Base-by-base conservation (phyloP, 2,888 invertebrate species). In the Ophion costatus region DNA sequence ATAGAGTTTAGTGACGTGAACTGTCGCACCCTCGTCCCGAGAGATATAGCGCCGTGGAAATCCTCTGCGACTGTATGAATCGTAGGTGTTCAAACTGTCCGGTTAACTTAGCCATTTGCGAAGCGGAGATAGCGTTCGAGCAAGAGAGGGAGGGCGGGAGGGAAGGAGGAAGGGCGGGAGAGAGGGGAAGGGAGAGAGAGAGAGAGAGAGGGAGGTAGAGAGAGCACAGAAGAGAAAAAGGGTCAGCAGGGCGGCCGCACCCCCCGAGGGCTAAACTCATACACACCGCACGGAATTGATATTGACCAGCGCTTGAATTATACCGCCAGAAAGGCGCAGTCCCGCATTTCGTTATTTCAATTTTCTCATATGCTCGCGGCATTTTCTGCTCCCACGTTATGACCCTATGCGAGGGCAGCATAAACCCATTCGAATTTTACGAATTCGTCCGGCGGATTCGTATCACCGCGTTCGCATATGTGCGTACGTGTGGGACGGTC, bases 291-390 rank as follows among this genome's bases (percentile, higher is more conserved):
- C 73, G 85, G 87, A 85, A 88, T 87, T 87, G 88, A 86, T 86
- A 89, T 87, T 83, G 87, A 88, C 87, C 89, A 83, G 82, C 85
- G 84, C 82, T 73, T 83, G 85, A 88, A 88, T 89, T 88, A 85
- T 83, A 83, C 84, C 82, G 63, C 87, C 86, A 85, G 88, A 84
- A 86, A 83, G 74, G 71, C 76, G 78, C 75, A 76, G 57, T 75
- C 64, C 83, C 63, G 51, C 51, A 77, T 80, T 82, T 82, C 82
- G 81, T 88, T 87, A 85, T 88, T 87, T 84, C 89, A 87, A 89
- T 89, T 88, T 88, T 85, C 85, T 42, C 77, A 76, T 73, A 75
- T 80, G 78, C 83, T 74, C 56, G 76, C 29, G 83, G 69, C 83
- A 59, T 69, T 78, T 69, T 29, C 51, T 70, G 20, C 51, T 56